Conservation (phyloP, 92 coral and sea anemone genomes). For the Zoanthus sociatus region DNA sequence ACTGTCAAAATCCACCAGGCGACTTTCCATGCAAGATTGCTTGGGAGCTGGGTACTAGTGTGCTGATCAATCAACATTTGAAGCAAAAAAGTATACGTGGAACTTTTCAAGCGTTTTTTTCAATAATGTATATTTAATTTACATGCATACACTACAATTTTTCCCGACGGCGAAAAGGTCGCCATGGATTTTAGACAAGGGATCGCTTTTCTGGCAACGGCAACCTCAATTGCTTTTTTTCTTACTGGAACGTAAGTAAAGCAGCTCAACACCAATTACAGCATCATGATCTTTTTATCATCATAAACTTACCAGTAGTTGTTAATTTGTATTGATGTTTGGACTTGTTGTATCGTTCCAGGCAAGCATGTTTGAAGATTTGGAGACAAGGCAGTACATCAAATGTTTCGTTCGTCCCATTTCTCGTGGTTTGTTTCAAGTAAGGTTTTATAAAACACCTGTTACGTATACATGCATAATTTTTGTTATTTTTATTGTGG, state of each 20-base stretch:
- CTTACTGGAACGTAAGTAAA: slow-evolving; percentile 85
- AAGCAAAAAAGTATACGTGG: not conserved
- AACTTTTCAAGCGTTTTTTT: not conserved
- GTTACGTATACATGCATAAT: not conserved
- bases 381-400: slow-evolving; percentile 73
- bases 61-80: not conserved
- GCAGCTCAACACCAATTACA: too few relatives aligned
- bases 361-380: slow-evolving; percentile 79
- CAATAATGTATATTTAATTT: not conserved
- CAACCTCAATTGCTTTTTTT: slow-evolving; percentile 77
- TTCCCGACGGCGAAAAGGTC: not conserved
- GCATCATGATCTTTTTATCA: too few relatives aligned
- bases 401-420: slow-evolving; percentile 77
- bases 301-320: too few relatives aligned
- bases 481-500: not conserved
- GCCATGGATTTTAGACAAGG: slow-evolving; percentile 69
- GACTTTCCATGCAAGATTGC: not conserved
- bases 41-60: not conserved
- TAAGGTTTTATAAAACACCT: slow-evolving; percentile 5
- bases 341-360: slow-evolving; percentile 38
- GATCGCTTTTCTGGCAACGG: slow-evolving; percentile 75
- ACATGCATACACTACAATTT: not conserved
- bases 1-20: not conserved
- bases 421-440: slow-evolving; percentile 73
- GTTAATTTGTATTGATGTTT: not conserved